Conservation (phyloP, 2,113 vertebrate genomes). For the Helogale parvula region DNA sequence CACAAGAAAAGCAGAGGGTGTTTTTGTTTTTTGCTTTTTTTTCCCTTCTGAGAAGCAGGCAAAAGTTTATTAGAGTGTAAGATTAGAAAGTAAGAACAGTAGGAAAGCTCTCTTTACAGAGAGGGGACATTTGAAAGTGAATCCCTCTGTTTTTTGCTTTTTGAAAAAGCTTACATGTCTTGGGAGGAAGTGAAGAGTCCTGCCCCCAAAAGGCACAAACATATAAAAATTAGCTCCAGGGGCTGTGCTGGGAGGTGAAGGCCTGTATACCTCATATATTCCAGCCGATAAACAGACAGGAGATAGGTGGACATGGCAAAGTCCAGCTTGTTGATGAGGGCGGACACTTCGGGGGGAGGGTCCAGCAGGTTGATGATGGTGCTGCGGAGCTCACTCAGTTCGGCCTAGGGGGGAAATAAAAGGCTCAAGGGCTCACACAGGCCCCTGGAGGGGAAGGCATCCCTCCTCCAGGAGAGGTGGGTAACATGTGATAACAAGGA, state of each 20-base stretch:
- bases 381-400: conserved; percentile 93
- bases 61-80: too few relatives aligned
- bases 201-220: neutral
- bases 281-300: conserved; percentile 96
- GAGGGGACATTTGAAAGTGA: too few relatives aligned
- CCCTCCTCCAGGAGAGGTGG: neutral
- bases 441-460: too few relatives aligned
- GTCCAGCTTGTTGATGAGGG: conserved; percentile 96
- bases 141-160: neutral
- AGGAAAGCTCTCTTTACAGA: too few relatives aligned
- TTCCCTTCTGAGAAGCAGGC: too few relatives aligned
- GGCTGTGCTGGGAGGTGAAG: neutral
- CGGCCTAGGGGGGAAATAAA: conserved; percentile 86
- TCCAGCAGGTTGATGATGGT: conserved; percentile 96
- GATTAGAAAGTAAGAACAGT: too few relatives aligned
- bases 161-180: neutral
- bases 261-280: conserved; percentile 93
- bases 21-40: neutral
- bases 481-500: neutral
- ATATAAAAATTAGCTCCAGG: neutral
- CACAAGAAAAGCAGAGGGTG: neutral
- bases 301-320: conserved; percentile 99
- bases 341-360: conserved; percentile 93
- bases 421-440: fast-evolving
- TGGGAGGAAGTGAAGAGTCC: neutral